Percentiles rank a stretch among this genome's conserved stretches.
phyloP scores from a whole-genome alignment of 2,888 invertebrate species.

The Acanthopleura granulata region DNA sequence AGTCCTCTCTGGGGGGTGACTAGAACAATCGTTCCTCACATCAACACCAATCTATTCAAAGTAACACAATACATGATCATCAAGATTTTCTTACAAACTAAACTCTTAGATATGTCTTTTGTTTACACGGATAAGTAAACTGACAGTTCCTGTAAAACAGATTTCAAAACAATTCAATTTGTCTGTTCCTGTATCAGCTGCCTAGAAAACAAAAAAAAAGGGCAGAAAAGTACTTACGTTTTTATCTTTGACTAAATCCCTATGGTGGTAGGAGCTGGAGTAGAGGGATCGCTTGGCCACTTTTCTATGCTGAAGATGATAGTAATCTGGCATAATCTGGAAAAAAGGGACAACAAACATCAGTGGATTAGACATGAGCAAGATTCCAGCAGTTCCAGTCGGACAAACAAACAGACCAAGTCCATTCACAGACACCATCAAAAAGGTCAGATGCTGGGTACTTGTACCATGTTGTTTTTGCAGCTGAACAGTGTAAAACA shows the following conservation, averaged over 20 bases:
- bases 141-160: too few relatives aligned
- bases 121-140: too few relatives aligned
- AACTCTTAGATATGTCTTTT: too few relatives aligned
- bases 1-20: too few relatives aligned
- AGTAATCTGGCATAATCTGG: conserved; percentile 90
- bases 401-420: neutral
- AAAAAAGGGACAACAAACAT: conserved; percentile 70
- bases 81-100: too few relatives aligned
- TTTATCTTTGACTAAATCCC: conserved; percentile 79
- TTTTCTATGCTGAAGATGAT: conserved; percentile 85
- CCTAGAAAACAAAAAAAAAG: too few relatives aligned
- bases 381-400: neutral
- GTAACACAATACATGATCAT: too few relatives aligned
- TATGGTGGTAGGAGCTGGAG: conserved; percentile 80
- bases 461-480: neutral
- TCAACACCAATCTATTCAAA: too few relatives aligned
- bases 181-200: too few relatives aligned
- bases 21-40: too few relatives aligned
- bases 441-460: neutral
- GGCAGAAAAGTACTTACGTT: conserved; percentile 74
- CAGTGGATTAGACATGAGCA: neutral
- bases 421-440: neutral
- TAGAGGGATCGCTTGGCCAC: conserved; percentile 83
- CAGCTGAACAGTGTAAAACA: neutral
- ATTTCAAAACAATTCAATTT: too few relatives aligned